Conservation (phyloP, 2,888 invertebrate genomes). For the Chirona hameri region DNA sequence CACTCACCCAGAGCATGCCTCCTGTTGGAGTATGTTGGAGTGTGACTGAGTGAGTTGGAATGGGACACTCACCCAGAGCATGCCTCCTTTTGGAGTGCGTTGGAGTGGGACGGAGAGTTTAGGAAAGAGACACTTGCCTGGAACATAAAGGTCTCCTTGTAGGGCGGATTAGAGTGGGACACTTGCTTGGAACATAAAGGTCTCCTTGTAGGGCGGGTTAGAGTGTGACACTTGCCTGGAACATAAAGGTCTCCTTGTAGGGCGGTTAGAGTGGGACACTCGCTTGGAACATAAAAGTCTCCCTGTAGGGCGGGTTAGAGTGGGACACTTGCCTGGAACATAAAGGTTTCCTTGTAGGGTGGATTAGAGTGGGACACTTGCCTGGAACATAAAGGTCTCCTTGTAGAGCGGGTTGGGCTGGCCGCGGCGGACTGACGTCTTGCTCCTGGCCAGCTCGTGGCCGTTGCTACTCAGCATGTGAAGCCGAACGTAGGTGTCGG, state of each 20-base stretch:
- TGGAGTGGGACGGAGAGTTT: no score
- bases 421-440: slow-evolving; percentile 84
- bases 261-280: no score
- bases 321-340: no score
- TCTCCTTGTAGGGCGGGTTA: slow-evolving; percentile 92
- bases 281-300: slow-evolving; percentile 94
- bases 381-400: slow-evolving; percentile 94
- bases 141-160: slow-evolving; percentile 94
- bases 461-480: slow-evolving; percentile 87
- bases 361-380: slow-evolving; percentile 45
- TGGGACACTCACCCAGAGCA: no score
- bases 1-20: no score
- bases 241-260: slow-evolving; percentile 93
- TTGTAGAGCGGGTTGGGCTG: slow-evolving; percentile 95
- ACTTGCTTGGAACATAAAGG: slow-evolving; percentile 94
- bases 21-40: no score
- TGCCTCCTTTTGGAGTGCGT: no score
- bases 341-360: no score
- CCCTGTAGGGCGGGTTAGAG: no score
- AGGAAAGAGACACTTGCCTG: slow-evolving; percentile 45
- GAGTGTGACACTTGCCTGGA: no score
- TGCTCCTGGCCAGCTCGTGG: slow-evolving; percentile 87
- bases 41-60: no score
- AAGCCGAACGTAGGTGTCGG: slow-evolving; percentile 91
- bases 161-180: slow-evolving; percentile 91